These are phyloP conservation scores for Meleagris gallopavo DNA, from an alignment of 2,113 vertebrate genomes.

Conservation along the genomic window DNA sequence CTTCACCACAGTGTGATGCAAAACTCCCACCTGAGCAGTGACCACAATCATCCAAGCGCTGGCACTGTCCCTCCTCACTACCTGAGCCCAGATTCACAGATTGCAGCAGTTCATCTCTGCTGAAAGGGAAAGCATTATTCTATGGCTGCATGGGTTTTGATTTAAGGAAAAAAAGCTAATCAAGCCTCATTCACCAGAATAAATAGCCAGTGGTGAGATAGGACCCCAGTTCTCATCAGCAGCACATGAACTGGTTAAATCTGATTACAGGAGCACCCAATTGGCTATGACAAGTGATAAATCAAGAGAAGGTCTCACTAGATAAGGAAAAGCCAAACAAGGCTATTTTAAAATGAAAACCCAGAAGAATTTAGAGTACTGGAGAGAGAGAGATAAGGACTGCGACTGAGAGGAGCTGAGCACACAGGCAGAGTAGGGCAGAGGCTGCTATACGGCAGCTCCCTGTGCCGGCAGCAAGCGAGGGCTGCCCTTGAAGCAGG, in stretches of 20 bases:
- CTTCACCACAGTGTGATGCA: fast-evolving
- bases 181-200: background rate
- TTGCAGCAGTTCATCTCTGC: fast-evolving
- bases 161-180: background rate
- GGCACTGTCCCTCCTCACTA: background rate
- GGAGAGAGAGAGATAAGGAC: background rate
- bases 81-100: background rate
- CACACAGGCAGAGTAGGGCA: background rate
- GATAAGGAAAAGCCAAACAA: constrained; percentile 21
- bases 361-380: constrained; percentile 5
- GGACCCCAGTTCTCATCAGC: background rate
- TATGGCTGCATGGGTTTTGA: background rate
- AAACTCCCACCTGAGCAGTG: fast-evolving
- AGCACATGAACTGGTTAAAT: background rate
- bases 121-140: no score
- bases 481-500: fast-evolving
- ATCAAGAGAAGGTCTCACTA: background rate
- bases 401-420: background rate
- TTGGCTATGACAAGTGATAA: background rate
- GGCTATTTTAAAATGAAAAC: constrained; percentile 47
- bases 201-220: background rate
- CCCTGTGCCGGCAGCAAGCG: background rate
- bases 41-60: fast-evolving
- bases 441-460: background rate
- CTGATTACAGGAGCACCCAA: background rate